These are phyloP conservation scores for Chloromyia formosa DNA, from an alignment of 2,888 invertebrate species.

Conservation along the genomic window DNA sequence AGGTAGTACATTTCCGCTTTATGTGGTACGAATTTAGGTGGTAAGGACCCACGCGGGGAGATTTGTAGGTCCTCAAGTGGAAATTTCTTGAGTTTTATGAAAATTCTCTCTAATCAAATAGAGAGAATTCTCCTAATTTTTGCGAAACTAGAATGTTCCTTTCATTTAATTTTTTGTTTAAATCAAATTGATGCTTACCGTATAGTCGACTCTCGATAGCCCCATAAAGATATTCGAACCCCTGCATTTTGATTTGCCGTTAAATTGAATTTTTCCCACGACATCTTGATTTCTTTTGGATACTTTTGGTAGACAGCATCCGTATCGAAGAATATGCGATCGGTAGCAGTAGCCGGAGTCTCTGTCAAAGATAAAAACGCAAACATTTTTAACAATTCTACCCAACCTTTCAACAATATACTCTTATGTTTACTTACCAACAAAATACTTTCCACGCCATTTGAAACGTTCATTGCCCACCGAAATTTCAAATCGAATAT, in stretches of 20 bases:
- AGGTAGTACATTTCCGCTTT: no score
- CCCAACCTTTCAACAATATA: no score
- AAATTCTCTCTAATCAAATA: no score
- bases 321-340: slow-evolving; percentile 83
- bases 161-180: no score
- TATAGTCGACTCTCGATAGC: slow-evolving; percentile 86
- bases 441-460: slow-evolving; percentile 90
- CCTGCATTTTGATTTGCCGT: slow-evolving; percentile 80
- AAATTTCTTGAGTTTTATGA: no score
- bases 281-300: slow-evolving; percentile 79
- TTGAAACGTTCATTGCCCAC: slow-evolving; percentile 84
- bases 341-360: slow-evolving; percentile 87
- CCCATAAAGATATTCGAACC: slow-evolving; percentile 86
- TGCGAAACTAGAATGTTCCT: no score
- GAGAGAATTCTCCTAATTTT: no score
- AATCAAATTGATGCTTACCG: slow-evolving; percentile 53
- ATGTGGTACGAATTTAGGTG: no score
- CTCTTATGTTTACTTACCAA: slow-evolving; percentile 79
- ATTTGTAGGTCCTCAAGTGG: no score
- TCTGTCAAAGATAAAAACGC: slow-evolving; percentile 66
- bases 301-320: slow-evolving; percentile 76
- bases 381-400: no score
- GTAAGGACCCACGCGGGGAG: no score
- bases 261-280: slow-evolving; percentile 87
- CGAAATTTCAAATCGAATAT: slow-evolving; percentile 85